These are phyloP conservation scores for Potamilus streckersoni DNA, from an alignment of 1,140 invertebrate genomes.

Conservation along the genomic window DNA sequence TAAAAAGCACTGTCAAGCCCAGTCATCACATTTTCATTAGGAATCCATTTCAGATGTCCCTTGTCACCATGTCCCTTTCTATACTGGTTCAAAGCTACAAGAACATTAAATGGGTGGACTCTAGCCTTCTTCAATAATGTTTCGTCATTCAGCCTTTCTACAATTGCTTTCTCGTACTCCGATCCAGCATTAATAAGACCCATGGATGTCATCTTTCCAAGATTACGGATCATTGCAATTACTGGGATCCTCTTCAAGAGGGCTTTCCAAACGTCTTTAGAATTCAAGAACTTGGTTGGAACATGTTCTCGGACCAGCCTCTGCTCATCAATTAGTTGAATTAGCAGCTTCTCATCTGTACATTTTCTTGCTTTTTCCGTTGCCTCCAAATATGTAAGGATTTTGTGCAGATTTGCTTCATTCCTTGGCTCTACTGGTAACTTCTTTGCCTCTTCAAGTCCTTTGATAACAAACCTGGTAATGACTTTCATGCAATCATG, in stretches of 20 bases:
- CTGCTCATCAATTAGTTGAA: conserved; percentile 69
- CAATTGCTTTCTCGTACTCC: conserved; percentile 32
- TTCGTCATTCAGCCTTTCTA: conserved; percentile 45
- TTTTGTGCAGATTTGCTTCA: conserved; percentile 54
- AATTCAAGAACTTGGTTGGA: conserved; percentile 75
- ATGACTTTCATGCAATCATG: conserved; percentile 35
- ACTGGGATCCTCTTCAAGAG: conserved; percentile 74
- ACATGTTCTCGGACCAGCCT: conserved; percentile 76
- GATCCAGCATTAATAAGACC: conserved; percentile 69
- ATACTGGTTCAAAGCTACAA: conserved; percentile 65
- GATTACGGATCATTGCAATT: conserved; percentile 64
- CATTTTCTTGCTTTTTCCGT: conserved; percentile 65
- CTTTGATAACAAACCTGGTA: conserved; percentile 50
- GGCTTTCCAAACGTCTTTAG: conserved; percentile 75
- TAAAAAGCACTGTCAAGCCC: conserved; percentile 66
- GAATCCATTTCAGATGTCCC: conserved; percentile 61
- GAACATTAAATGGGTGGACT: conserved; percentile 4
- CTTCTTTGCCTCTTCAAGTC: conserved; percentile 67
- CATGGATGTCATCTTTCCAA: conserved; percentile 72
- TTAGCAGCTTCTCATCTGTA: conserved; percentile 70
- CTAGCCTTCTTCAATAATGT: conserved; percentile 68
- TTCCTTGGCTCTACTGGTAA: conserved; percentile 1
- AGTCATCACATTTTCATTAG: conserved; percentile 45
- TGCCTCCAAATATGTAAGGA: conserved; percentile 73
- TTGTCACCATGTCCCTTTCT: conserved; percentile 71